Conservation (phyloP, 2,797 vertebrate genomes). For the Neosilurus hyrtlii region DNA sequence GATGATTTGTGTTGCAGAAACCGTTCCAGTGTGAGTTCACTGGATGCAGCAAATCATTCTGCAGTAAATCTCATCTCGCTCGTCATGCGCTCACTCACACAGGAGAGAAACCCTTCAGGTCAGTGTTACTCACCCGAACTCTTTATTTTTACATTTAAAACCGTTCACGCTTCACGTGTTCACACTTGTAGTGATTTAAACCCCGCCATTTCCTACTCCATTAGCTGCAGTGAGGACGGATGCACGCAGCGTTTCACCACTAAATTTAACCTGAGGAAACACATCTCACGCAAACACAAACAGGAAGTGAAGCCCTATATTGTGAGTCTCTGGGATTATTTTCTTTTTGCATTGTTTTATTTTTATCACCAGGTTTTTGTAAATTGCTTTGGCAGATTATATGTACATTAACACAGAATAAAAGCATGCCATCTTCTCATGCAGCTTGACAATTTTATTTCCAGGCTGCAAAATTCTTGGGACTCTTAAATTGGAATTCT, state of each 20-base stretch:
- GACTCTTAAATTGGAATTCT: not conserved
- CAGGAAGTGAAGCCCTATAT: conserved; percentile 69
- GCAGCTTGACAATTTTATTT: not conserved
- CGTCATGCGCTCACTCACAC: conserved; percentile 83
- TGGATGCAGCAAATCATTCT: conserved; percentile 83
- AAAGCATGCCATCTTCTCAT: too few relatives aligned
- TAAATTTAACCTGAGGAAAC: conserved; percentile 79
- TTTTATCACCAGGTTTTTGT: not conserved
- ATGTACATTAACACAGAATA: too few relatives aligned
- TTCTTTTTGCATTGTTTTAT: not conserved
- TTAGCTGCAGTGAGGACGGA: conserved; percentile 61
- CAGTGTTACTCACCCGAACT: conserved; percentile 44
- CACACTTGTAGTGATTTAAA: too few relatives aligned
- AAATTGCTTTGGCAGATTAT: not conserved
- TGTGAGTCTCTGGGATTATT: conserved; percentile 65
- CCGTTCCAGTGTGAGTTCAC: conserved; percentile 73
- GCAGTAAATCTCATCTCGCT: conserved; percentile 75
- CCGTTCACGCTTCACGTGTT: not conserved
- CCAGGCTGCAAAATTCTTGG: not conserved
- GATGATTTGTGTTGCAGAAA: conserved; percentile 60
- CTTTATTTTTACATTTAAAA: not conserved
- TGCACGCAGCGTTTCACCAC: conserved; percentile 78
- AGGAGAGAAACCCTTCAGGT: conserved; percentile 76
- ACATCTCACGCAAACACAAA: conserved; percentile 77
- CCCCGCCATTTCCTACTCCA: not conserved